Percentiles rank a stretch among this genome's conserved stretches.
phyloP scores from a whole-genome alignment of 92 coral and sea anemone species.

The Anthopleura xanthogrammica region DNA sequence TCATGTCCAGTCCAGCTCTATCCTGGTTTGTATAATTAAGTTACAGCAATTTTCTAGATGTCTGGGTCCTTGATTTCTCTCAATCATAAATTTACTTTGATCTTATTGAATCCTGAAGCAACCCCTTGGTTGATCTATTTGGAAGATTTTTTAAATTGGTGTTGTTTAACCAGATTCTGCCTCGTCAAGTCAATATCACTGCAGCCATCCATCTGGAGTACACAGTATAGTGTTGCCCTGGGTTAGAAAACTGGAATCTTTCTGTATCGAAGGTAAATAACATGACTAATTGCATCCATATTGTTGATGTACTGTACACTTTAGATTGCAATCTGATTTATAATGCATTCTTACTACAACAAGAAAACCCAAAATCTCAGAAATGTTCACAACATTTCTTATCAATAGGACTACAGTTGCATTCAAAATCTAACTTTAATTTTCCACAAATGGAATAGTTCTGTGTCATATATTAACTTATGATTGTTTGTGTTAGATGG shows the following conservation, averaged over 20 bases:
- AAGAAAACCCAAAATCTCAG: no score
- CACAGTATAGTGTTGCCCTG: constrained; percentile 79
- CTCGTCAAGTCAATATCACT: constrained; percentile 70
- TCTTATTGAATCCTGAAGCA: no score
- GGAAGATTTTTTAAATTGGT: not conserved
- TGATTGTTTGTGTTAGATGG: constrained; percentile 15
- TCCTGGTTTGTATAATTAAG: constrained; percentile 41
- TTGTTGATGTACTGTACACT: not conserved
- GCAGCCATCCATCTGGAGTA: constrained; percentile 77
- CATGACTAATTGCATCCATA: not conserved
- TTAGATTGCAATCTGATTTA: no score
- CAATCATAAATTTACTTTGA: no score
- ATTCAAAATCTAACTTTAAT: no score
- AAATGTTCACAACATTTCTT: no score
- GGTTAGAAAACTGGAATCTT: constrained; percentile 71
- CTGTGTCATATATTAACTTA: not conserved
- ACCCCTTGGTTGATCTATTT: no score
- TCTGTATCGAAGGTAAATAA: constrained; percentile 60
- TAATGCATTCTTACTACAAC: no score
- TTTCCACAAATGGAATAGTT: no score
- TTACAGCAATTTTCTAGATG: no score
- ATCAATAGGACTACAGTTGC: no score
- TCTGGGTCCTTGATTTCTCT: no score
- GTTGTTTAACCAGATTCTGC: constrained; percentile 55
- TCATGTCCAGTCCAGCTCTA: constrained; percentile 59